Evolutionary conservation across 2,113 vertebrate species (phyloP).

Genomic region (Recurvirostra avosetta): DNA sequence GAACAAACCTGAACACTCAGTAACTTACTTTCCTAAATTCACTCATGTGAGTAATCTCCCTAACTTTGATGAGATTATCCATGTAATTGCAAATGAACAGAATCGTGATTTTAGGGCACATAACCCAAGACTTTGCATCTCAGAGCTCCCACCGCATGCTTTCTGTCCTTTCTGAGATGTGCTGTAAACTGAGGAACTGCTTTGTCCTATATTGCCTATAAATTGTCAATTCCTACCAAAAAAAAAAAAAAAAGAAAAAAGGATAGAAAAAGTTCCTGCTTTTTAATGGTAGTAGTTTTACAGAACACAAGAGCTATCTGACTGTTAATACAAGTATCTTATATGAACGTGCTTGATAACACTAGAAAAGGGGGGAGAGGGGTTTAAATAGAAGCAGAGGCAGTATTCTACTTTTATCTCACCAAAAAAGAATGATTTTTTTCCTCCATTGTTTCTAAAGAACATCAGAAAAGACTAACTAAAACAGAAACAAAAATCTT

Average conservation of each 20-base stretch:
- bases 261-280: accelerated
- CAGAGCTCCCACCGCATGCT: not conserved
- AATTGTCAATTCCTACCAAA: not conserved
- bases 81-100: not conserved
- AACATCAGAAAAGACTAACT: not conserved
- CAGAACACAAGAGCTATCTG: not conserved
- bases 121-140: not conserved
- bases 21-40: not conserved
- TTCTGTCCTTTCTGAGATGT: not conserved
- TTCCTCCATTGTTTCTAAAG: not conserved
- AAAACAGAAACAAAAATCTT: not conserved
- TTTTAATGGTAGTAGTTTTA: not conserved
- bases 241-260: too few relatives aligned
- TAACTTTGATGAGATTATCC: not conserved
- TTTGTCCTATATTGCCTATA: not conserved
- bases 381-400: not conserved
- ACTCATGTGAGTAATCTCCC: not conserved
- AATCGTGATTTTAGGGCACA: not conserved
- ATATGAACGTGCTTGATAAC: not conserved
- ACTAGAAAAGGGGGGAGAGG: not conserved
- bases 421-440: not conserved
- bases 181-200: not conserved
- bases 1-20: not conserved
- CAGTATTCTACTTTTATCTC: not conserved
- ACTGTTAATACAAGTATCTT: not conserved